Conservation (phyloP, 2,113 vertebrate species). For the Jacana jacana region DNA sequence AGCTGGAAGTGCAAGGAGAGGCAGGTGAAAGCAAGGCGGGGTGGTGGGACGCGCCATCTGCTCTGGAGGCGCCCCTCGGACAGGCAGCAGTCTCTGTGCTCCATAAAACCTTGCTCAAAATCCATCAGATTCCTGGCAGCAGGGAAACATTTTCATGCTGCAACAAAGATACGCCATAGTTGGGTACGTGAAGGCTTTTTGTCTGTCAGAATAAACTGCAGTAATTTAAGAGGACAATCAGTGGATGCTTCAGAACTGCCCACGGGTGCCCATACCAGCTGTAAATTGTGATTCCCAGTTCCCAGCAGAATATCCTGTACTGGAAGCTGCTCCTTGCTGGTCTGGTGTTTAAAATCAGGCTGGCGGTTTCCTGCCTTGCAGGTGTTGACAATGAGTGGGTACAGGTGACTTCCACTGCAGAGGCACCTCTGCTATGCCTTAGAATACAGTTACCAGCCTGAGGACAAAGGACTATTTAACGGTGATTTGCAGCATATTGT, state of each 20-base stretch:
- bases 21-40: constrained; percentile 3
- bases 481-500: neutral
- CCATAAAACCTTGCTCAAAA: neutral
- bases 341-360: neutral
- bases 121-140: neutral
- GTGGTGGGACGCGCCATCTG: constrained; percentile 19
- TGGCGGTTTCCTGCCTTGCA: neutral
- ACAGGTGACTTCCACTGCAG: neutral
- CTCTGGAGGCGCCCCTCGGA: neutral
- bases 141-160: neutral
- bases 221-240: neutral
- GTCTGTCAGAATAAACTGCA: neutral
- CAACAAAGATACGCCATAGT: neutral
- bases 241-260: neutral
- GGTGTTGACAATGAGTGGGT: neutral
- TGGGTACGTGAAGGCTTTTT: neutral
- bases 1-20: neutral
- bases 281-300: neutral
- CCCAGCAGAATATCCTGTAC: neutral
- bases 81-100: neutral
- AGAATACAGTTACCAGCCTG: neutral
- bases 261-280: neutral
- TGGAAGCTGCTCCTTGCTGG: neutral
- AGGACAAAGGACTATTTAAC: neutral
- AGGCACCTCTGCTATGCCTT: rapidly evolving